Evolutionary conservation across 2,888 invertebrate species (phyloP).

Genomic region (Tinea pellionella): DNA sequence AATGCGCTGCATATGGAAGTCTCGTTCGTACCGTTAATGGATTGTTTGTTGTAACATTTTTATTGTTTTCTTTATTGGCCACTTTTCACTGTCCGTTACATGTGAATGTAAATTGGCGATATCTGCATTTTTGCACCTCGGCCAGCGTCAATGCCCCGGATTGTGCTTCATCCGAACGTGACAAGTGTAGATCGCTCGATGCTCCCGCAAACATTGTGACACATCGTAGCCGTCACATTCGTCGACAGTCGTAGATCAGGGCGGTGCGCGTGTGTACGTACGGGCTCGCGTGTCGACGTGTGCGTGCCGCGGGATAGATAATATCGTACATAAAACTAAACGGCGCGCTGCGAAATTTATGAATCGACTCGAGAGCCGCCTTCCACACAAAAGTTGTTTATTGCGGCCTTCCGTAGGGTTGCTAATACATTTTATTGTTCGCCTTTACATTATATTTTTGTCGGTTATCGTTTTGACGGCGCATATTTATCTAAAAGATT

Average conservation of each 20-base stretch:
- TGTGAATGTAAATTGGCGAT: background rate
- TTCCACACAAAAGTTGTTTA: constrained; percentile 67
- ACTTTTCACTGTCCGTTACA: background rate
- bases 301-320: constrained; percentile 50
- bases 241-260: background rate
- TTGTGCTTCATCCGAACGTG: background rate
- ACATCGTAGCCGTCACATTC: background rate
- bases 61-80: constrained; percentile 24
- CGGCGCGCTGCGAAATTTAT: constrained; percentile 62
- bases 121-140: background rate
- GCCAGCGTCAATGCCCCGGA: background rate
- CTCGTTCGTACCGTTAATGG: constrained; percentile 48
- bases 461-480: background rate
- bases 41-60: constrained; percentile 45
- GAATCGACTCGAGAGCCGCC: constrained; percentile 58
- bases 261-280: background rate
- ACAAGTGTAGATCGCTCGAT: background rate
- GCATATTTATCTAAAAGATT: background rate
- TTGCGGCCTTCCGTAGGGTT: constrained; percentile 49
- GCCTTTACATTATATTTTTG: constrained; percentile 38
- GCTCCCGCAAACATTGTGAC: constrained; percentile 1
- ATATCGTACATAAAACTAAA: constrained; percentile 61
- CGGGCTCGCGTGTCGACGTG: constrained; percentile 20
- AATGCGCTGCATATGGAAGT: constrained; percentile 43
- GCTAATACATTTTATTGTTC: constrained; percentile 14